Percentiles rank a stretch among this genome's conserved stretches.
Conservation (phyloP, 2,113 vertebrate genomes). For the Dipodomys merriami region DNA sequence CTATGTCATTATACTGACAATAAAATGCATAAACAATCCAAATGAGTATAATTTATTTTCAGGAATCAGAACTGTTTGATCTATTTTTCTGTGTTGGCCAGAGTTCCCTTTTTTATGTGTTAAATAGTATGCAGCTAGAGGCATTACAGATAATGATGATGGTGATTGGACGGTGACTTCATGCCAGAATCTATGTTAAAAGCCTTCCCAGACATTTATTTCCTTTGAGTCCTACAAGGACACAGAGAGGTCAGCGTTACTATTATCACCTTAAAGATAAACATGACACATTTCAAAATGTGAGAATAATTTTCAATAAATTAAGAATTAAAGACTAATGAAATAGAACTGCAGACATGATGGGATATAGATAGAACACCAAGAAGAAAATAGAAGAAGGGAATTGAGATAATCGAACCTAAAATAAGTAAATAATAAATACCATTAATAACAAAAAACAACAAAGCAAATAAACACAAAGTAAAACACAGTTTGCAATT, state of each 20-base stretch:
- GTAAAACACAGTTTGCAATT: not conserved
- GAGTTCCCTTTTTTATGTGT: not conserved
- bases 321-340: not conserved
- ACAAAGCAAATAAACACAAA: too few relatives aligned
- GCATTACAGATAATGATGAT: not conserved
- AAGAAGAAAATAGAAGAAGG: not conserved
- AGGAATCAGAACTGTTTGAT: not conserved
- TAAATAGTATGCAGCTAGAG: not conserved
- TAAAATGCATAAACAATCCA: not conserved
- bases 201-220: not conserved
- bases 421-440: not conserved
- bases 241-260: not conserved
- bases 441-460: too few relatives aligned
- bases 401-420: not conserved
- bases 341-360: not conserved
- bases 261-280: not conserved
- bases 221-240: slow-evolving; percentile 2
- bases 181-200: not conserved
- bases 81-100: not conserved
- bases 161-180: not conserved
- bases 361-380: not conserved
- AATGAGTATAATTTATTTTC: not conserved
- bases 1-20: not conserved
- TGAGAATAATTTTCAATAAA: not conserved
- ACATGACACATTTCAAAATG: not conserved